These are phyloP conservation scores for Anguilla japonica DNA, from an alignment of 2,113 vertebrate genomes.

Conservation along the genomic window DNA sequence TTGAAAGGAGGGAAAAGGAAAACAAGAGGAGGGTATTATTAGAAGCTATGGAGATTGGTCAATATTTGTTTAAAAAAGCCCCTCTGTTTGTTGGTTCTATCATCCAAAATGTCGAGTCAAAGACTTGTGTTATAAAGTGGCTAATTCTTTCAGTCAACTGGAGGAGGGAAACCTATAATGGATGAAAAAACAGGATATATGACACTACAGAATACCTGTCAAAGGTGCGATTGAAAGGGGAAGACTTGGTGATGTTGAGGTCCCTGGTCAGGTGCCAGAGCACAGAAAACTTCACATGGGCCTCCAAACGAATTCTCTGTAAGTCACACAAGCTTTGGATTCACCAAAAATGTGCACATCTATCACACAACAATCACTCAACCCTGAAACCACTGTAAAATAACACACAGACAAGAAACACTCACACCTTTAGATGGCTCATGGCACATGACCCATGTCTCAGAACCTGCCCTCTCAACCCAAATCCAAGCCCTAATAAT, in stretches of 20 bases:
- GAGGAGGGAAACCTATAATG: too few species aligned
- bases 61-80: background rate
- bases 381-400: background rate
- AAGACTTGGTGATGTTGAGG: slow-evolving; percentile 92
- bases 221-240: slow-evolving; percentile 94
- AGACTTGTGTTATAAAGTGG: too few species aligned
- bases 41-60: background rate
- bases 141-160: background rate
- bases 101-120: too few species aligned
- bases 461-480: too few species aligned
- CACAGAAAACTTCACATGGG: slow-evolving; percentile 93
- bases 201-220: slow-evolving; percentile 80
- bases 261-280: slow-evolving; percentile 97
- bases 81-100: background rate
- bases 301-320: slow-evolving; percentile 88
- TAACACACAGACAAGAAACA: background rate
- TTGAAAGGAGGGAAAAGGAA: background rate
- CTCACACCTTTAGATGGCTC: too few species aligned
- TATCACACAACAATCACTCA: background rate
- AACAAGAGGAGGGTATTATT: background rate
- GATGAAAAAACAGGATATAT: background rate
- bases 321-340: slow-evolving; percentile 23
- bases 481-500: too few species aligned
- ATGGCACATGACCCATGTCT: too few species aligned
- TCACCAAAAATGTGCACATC: background rate